A percentile compares a stretch with the other conserved stretches of the same genome.
phyloP scores from a whole-genome alignment of 2,888 invertebrate species.

The Dryobota labecula region DNA sequence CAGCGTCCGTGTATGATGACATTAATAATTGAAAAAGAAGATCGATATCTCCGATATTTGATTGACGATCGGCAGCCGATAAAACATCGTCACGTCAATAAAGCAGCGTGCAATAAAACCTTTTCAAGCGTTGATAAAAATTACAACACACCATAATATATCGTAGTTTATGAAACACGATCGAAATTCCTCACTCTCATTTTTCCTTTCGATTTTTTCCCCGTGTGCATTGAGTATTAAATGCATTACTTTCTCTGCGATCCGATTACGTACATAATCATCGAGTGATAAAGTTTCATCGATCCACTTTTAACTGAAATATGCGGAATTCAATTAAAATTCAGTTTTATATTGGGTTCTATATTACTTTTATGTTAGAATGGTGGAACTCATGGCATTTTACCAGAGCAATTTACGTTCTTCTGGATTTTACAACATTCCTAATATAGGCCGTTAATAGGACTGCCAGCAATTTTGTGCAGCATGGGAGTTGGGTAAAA shows the following conservation, averaged over 20 bases:
- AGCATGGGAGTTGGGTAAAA: background rate
- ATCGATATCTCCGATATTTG: constrained; percentile 65
- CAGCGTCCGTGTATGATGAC: constrained; percentile 54
- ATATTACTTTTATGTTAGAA: constrained; percentile 48
- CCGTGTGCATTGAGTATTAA: constrained; percentile 77
- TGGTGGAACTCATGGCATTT: constrained; percentile 25
- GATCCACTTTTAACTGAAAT: constrained; percentile 72
- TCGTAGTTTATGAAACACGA: constrained; percentile 80
- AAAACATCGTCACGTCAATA: constrained; percentile 68
- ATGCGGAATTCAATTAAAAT: constrained; percentile 71
- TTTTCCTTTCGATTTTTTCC: constrained; percentile 85
- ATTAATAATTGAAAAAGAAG: constrained; percentile 66
- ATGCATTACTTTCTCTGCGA: constrained; percentile 86
- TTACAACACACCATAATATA: constrained; percentile 74
- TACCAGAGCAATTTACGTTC: constrained; percentile 16
- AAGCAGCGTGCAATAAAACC: constrained; percentile 71
- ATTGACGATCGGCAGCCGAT: constrained; percentile 66
- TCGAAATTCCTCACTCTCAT: constrained; percentile 85
- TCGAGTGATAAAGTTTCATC: constrained; percentile 78
- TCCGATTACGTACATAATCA: constrained; percentile 81
- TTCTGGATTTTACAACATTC: constrained; percentile 20
- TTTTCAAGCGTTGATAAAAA: constrained; percentile 76
- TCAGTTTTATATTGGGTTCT: constrained; percentile 36
- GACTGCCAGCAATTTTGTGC: background rate
- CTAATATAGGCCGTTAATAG: constrained; percentile 8